A percentile compares a stretch with the other conserved stretches of the same genome.
Evolutionary conservation across 2,113 vertebrate genomes (phyloP).

Genomic region (Gnathonemus echidnorhynchus): DNA sequence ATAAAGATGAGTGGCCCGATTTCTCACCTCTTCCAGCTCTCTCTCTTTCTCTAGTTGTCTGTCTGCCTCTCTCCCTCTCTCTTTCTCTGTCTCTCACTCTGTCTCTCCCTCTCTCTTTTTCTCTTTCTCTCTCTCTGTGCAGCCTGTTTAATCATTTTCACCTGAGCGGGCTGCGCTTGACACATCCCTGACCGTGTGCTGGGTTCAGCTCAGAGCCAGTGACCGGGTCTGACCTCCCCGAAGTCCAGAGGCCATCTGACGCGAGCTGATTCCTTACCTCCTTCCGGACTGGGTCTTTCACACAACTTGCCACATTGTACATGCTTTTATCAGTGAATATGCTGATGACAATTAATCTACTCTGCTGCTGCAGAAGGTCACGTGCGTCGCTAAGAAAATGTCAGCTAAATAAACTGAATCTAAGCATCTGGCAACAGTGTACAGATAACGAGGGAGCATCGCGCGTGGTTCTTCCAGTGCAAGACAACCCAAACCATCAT

Average conservation of each 20-base stretch:
- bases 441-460: not conserved
- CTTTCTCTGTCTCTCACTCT: not conserved
- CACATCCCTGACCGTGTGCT: not conserved
- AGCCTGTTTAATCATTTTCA: not conserved
- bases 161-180: not conserved
- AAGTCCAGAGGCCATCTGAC: not conserved
- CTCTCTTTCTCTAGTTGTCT: not conserved
- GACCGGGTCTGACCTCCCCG: not conserved
- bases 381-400: not conserved
- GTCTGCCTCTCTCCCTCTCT: not conserved
- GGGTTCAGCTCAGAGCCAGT: not conserved
- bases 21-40: not conserved
- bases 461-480: not conserved
- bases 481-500: not conserved
- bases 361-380: not conserved
- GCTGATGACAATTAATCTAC: not conserved
- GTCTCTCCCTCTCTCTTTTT: not conserved
- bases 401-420: not conserved
- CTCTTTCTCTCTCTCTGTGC: not conserved
- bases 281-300: not conserved
- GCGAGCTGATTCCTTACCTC: not conserved
- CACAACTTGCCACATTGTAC: not conserved
- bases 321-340: not conserved
- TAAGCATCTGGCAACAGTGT: not conserved
- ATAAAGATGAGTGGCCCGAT: not conserved